A percentile compares a stretch with the other conserved stretches of the same genome.
Conservation (phyloP, 2,113 vertebrate species). For the Cavia aperea region DNA sequence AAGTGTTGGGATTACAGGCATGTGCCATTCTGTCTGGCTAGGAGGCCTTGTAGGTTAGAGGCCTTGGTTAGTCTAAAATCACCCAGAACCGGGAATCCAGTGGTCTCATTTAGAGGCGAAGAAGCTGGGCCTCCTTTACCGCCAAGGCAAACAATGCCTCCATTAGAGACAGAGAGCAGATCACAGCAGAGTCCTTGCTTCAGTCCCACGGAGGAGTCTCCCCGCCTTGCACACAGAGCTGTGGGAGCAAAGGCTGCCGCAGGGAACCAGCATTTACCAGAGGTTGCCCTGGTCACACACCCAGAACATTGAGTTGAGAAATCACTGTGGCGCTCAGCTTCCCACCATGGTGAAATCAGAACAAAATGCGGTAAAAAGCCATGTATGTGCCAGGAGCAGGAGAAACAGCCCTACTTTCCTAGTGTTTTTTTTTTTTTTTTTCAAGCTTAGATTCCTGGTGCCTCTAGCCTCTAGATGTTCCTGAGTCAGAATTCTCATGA, state of each 20-base stretch:
- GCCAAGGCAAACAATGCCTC: neutral
- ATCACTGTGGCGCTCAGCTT: neutral
- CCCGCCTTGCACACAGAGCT: neutral
- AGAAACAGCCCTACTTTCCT: neutral
- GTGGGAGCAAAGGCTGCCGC: fast-evolving
- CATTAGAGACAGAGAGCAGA: neutral
- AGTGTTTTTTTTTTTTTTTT: too few relatives aligned
- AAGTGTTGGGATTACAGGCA: neutral
- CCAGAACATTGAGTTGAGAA: neutral
- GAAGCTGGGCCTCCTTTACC: neutral
- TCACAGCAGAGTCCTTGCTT: too few relatives aligned
- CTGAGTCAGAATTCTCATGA: neutral
- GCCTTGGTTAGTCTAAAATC: neutral
- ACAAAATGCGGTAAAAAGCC: neutral
- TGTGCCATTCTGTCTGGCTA: neutral
- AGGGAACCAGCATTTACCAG: neutral
- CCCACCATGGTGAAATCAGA: neutral
- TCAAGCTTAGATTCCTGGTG: neutral
- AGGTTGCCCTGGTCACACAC: neutral
- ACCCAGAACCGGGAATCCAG: neutral
- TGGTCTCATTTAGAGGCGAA: neutral
- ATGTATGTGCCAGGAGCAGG: neutral
- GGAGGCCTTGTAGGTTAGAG: too few relatives aligned
- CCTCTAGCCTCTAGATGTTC: neutral
- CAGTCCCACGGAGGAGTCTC: fast-evolving